phyloP scores from a whole-genome alignment of 2,888 invertebrate species.

The Drosophila histrio region DNA sequence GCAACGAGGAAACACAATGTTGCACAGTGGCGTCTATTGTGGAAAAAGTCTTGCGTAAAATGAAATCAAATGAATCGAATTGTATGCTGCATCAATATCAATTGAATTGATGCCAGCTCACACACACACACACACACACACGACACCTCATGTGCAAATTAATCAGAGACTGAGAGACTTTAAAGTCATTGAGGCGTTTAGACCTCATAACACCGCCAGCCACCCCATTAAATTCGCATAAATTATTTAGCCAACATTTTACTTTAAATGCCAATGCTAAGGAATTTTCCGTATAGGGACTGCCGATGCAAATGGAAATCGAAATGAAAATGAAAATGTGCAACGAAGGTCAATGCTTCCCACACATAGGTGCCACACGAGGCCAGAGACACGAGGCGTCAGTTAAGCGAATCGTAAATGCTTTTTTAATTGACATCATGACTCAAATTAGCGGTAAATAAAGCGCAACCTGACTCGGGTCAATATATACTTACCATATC shows the following conservation, averaged over 20 bases:
- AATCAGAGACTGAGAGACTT: conserved; percentile 6
- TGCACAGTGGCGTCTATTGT: conserved; percentile 3
- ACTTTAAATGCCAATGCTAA: conserved; percentile 22
- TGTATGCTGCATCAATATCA: conserved; percentile 56
- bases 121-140: not conserved
- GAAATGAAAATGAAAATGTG: conserved; percentile 45
- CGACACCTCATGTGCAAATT: not conserved
- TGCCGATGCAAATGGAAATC: conserved; percentile 20
- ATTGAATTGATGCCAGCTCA: conserved; percentile 48
- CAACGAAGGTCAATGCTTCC: conserved; percentile 42
- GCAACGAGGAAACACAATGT: not conserved
- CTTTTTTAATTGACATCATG: conserved; percentile 6
- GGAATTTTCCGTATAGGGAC: not conserved
- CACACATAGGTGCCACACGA: conserved; percentile 8
- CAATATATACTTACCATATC: conserved; percentile 1
- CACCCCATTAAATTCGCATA: conserved; percentile 44
- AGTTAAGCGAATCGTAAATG: conserved; percentile 4
- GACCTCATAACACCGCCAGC: not conserved
- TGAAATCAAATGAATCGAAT: conserved; percentile 43
- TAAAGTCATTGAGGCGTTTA: conserved; percentile 13
- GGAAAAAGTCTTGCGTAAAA: not conserved
- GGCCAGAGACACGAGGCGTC: not conserved
- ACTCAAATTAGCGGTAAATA: conserved; percentile 5
- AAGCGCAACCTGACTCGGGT: not conserved
- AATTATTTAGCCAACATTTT: conserved; percentile 49